Conservation (phyloP, 2,888 invertebrate species). For the Callyntrura guangdongensis region DNA sequence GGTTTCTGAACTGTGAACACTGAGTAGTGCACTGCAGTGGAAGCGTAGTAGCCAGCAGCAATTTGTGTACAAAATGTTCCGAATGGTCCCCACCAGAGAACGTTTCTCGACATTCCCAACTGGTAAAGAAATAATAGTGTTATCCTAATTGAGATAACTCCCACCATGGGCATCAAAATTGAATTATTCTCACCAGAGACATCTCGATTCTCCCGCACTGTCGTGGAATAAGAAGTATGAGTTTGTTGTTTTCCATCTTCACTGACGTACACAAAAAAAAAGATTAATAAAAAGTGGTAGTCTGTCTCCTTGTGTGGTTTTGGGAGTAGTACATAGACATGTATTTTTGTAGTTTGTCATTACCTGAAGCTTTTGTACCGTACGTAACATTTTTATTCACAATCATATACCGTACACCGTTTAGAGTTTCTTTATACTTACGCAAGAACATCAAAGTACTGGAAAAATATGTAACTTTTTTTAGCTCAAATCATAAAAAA, state of each 20-base stretch:
- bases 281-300: too few relatives aligned
- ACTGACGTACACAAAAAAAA: too few relatives aligned
- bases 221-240: too few relatives aligned
- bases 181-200: too few relatives aligned
- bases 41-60: neutral
- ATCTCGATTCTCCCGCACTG: too few relatives aligned
- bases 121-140: neutral
- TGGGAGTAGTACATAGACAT: neutral
- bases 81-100: too few relatives aligned
- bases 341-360: neutral
- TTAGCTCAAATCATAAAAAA: constrained; percentile 79
- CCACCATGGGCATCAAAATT: too few relatives aligned
- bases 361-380: neutral
- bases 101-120: too few relatives aligned
- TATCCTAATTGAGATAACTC: too few relatives aligned
- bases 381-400: neutral
- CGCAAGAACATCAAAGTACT: neutral
- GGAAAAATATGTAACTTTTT: constrained; percentile 50
- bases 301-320: too few relatives aligned
- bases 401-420: neutral
- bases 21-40: neutral
- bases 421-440: neutral
- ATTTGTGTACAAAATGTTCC: neutral
- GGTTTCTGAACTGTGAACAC: too few relatives aligned
- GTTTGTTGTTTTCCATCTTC: too few relatives aligned